Conservation (phyloP, 2,797 vertebrate species). For the Rhinichthys osculus region DNA sequence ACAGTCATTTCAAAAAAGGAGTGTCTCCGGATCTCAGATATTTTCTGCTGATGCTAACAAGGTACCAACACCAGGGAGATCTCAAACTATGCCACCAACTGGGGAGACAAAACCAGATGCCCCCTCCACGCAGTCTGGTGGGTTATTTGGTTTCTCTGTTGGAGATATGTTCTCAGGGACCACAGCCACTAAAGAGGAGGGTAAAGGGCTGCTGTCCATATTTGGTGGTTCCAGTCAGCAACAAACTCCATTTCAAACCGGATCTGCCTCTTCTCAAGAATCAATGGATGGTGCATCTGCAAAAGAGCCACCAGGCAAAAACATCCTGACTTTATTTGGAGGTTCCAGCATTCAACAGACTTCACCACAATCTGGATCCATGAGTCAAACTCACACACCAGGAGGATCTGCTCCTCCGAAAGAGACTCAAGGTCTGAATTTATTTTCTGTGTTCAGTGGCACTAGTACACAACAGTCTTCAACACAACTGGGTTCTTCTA, state of each 20-base stretch:
- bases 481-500: slow-evolving; percentile 44
- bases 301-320: slow-evolving; percentile 75
- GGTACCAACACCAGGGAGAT: slow-evolving; percentile 53
- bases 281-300: slow-evolving; percentile 2
- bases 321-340: slow-evolving; percentile 84
- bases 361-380: slow-evolving; percentile 28
- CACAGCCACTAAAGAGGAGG: slow-evolving; percentile 70
- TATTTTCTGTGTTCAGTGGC: slow-evolving; percentile 83
- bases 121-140: slow-evolving; percentile 71
- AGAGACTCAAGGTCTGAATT: slow-evolving; percentile 72
- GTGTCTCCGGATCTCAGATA: slow-evolving; percentile 69
- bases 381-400: slow-evolving; percentile 37
- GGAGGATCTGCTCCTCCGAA: slow-evolving; percentile 64
- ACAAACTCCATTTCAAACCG: slow-evolving; percentile 44
- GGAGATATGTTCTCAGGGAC: slow-evolving; percentile 78
- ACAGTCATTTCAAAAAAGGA: slow-evolving; percentile 57
- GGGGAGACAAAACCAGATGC: slow-evolving; percentile 72
- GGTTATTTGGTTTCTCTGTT: slow-evolving; percentile 84
- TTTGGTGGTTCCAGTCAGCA: slow-evolving; percentile 53
- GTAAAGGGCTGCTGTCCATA: slow-evolving; percentile 67
- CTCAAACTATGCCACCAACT: slow-evolving; percentile 63
- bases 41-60: slow-evolving; percentile 59
- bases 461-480: slow-evolving; percentile 62
- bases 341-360: slow-evolving; percentile 65
- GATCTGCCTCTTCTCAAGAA: slow-evolving; percentile 54